Conservation (phyloP, 2,888 invertebrate species). For the Morpho deidamia region DNA sequence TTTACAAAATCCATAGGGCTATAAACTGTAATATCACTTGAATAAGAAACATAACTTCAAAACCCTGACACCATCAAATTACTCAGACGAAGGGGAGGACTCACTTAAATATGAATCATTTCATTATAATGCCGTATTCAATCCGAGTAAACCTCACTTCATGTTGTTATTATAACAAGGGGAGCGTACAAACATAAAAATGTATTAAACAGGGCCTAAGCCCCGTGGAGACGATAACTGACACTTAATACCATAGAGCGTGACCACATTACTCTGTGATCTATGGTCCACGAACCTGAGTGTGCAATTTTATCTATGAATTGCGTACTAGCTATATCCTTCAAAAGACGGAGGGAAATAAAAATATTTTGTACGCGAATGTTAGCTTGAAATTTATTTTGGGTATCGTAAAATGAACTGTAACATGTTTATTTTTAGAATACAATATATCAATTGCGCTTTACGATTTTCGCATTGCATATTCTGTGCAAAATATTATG, state of each 20-base stretch:
- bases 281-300: slow-evolving; percentile 63
- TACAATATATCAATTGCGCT: slow-evolving; percentile 12
- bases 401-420: slow-evolving; percentile 29
- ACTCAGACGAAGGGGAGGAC: slow-evolving; percentile 66
- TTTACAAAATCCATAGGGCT: slow-evolving; percentile 24
- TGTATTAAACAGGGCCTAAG: slow-evolving; percentile 61
- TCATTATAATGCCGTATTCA: slow-evolving; percentile 78
- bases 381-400: slow-evolving; percentile 23
- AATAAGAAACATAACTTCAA: slow-evolving; percentile 76
- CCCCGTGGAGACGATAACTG: slow-evolving; percentile 76
- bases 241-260: slow-evolving; percentile 76
- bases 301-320: slow-evolving; percentile 57
- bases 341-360: slow-evolving; percentile 56
- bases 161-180: slow-evolving; percentile 69
- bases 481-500: background rate
- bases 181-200: slow-evolving; percentile 67
- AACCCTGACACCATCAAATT: slow-evolving; percentile 70
- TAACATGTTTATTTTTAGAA: slow-evolving; percentile 29
- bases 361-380: slow-evolving; percentile 41
- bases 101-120: slow-evolving; percentile 79
- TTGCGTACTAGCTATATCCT: slow-evolving; percentile 43
- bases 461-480: slow-evolving; percentile 5
- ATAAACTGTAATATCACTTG: slow-evolving; percentile 59
- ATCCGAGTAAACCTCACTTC: slow-evolving; percentile 76
- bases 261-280: slow-evolving; percentile 77